Evolutionary conservation across 2,113 vertebrate species (phyloP), one percentile per base, ranked within the genome.

Genomic region (Platichthys stellatus): DNA sequence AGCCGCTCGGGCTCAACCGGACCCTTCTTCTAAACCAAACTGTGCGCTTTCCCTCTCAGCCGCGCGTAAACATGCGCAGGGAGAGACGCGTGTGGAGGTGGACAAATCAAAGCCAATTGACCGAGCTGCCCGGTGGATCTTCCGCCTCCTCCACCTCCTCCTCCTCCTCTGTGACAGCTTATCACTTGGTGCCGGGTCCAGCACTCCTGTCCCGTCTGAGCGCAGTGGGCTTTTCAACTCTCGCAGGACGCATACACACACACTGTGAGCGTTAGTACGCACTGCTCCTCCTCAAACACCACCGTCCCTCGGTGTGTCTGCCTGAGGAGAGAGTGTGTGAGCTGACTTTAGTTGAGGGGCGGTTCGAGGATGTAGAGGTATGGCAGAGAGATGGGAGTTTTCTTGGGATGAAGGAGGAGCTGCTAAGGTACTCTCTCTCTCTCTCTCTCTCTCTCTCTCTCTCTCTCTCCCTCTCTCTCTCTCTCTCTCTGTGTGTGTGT

Each of bases 291-390:
- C 65, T 31, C 80, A 70, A 82, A 69, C 78, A 45, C 54, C 77
- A 40, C 76, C 70, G 84, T 86, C 65, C 57, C 63, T 86, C 84
- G 70, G 84, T 76, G 80, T 53, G 83, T 90, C 78, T 91, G 89
- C 68, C 72, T 47, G 70, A 82, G 82, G 21, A 59, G 78, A 81
- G 74, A 70, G 53, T 49, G 83, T 69, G 87, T 81, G 83, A 21
- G 78, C 89, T 74, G 88, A 66, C 86, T 90, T 77, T 72, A 90
- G 82, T 28, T 28, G 80, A 90, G 92, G 92, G 92, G 91, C 92
- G 92, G 92, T 53, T 83, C 92, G 87, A 90, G 81, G 86, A 87
- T 80, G 76, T 63, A 58, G 92, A 92, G 92, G 89, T 89, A 89
- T 82, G 89, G 84, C 86, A 80, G 63, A 11, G 84, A 76, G 76